Evolutionary conservation across 92 coral and sea anemone species (phyloP).

Genomic region (Plumapathes pennacea): DNA sequence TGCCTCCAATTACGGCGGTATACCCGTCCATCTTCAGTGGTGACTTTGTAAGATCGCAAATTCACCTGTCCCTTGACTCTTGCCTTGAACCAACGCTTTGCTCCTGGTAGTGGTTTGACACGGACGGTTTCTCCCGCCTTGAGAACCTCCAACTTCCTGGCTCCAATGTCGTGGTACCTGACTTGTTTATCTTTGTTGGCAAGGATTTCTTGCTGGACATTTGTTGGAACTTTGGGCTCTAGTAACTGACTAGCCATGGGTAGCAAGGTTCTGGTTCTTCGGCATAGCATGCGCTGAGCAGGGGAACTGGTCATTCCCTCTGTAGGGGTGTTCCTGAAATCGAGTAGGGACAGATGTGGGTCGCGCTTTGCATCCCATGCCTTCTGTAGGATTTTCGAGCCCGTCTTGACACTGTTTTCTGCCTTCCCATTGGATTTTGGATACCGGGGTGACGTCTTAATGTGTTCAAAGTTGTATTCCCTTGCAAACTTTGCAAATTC

Average conservation of each 20-base stretch:
- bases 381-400: conserved; percentile 11
- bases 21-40: conserved; percentile 12
- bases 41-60: conserved; percentile 6
- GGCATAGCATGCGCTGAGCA: conserved; percentile 19
- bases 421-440: conserved; percentile 27
- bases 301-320: conserved; percentile 31
- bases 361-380: conserved; percentile 11
- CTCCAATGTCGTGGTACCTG: conserved; percentile 10
- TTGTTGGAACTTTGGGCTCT: conserved; percentile 14
- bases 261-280: conserved; percentile 31
- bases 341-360: conserved; percentile 24
- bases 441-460: conserved; percentile 8
- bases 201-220: conserved; percentile 6
- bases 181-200: conserved; percentile 4
- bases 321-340: conserved; percentile 31
- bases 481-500: conserved; percentile 3
- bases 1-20: conserved; percentile 8
- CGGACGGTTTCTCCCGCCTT: conserved; percentile 10
- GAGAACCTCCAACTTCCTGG: conserved; percentile 1
- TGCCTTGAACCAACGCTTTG: conserved; percentile 21
- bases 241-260: conserved; percentile 13
- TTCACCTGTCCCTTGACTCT: background rate
- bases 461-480: background rate
- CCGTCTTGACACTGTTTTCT: conserved; percentile 29
- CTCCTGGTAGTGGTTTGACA: background rate